Base-by-base conservation (phyloP, 1,140 invertebrate genomes). In the Cydia fagiglandana region DNA sequence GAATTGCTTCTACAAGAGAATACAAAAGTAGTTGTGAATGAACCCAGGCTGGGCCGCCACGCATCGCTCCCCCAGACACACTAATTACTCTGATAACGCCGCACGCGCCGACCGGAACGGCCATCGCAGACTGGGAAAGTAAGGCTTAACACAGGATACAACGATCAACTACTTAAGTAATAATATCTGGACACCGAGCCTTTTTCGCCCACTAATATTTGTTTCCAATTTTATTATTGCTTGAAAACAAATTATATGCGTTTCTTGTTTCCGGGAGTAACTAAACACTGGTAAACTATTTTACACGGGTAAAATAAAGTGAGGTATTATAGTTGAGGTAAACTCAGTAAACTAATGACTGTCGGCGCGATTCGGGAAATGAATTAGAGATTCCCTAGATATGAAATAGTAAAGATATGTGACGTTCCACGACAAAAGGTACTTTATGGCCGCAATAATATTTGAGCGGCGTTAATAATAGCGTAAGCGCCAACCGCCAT, bases 31-130 rank as follows among this genome's bases (percentile, higher is more conserved):
- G 56, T 61, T 61, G 56, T 61, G 56, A 61, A 61, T 61, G 56
- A 61, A 61, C 68, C 68, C 68, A 15, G 34, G 30, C 41, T 56
- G 28, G 64, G 45, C 24, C 77, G 77, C 76, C 80, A 81, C 81
- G 81, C 68, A 78, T 64, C 75, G 73, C 80, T 74, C 76, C 76
- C 68, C 78, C 73, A 74, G 78, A 78, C 79, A 75, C 76, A 76
- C 77, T 82, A 82, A 82, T 82, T 82, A 82, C 77, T 41, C 12
- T 74, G 80, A 81, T 79, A 79, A 77, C 74, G 76, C 50, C 78
- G 76, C 53, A 76, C 70, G 74, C 80, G 76, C 64, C 47, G 53
- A 78, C 74, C 81, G 81, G 73, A 76, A 81, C 81, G 77, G 64
- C 64, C 76, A 83, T 83, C 80, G 78, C 75, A 24, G 64, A 73